A percentile compares a stretch with the other conserved stretches of the same genome.
phyloP scores from a whole-genome alignment of 1,140 invertebrate genomes.

The Atta cephalotes region DNA sequence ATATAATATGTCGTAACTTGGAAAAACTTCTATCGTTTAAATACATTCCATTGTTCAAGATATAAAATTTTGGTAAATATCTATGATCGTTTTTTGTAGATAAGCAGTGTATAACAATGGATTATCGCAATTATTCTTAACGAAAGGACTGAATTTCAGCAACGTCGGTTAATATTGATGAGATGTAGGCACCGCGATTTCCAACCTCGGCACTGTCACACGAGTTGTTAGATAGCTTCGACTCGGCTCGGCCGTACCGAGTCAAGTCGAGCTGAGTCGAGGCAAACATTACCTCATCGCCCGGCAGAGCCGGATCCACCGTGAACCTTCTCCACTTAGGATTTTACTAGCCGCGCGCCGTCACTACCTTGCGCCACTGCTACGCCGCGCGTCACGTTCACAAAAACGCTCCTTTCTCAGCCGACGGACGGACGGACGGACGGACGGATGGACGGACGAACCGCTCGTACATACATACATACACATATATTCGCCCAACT shows the following conservation, averaged over 20 bases:
- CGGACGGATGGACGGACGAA: neutral
- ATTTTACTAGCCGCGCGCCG: constrained; percentile 66
- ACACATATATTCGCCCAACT: neutral
- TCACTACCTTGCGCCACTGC: constrained; percentile 72
- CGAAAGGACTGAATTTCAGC: neutral
- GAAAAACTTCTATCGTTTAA: neutral
- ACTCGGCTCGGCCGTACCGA: constrained; percentile 6
- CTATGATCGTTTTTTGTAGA: neutral
- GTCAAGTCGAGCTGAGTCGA: constrained; percentile 2
- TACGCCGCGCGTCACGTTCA: constrained; percentile 46
- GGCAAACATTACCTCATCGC: constrained; percentile 75
- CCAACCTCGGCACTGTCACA: constrained; percentile 19
- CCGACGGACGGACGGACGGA: neutral
- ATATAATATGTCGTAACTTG: neutral
- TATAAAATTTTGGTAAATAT: neutral
- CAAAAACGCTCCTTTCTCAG: constrained; percentile 47
- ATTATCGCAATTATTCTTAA: neutral
- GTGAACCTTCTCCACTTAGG: constrained; percentile 75
- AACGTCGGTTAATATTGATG: neutral
- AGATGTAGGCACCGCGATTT: too few species aligned
- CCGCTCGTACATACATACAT: neutral
- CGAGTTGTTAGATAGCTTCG: constrained; percentile 68
- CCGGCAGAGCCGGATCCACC: constrained; percentile 75
- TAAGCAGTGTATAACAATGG: too few species aligned
- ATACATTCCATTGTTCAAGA: too few species aligned